Evolutionary conservation across 1,140 invertebrate genomes (phyloP).

Genomic region (Drosophila insularis): DNA sequence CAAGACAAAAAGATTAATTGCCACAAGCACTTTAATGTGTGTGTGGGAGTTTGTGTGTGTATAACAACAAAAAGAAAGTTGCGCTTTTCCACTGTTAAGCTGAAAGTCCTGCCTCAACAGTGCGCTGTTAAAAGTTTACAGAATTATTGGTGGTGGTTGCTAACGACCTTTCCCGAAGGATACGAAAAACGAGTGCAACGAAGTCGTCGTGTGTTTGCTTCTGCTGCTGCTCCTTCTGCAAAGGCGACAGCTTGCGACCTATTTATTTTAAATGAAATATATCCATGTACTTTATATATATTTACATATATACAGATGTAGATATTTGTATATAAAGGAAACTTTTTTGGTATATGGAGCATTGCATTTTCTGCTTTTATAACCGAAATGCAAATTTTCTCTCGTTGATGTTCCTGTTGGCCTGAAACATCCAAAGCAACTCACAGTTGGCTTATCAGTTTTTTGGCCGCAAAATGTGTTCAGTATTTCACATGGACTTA

Average conservation of each 20-base stretch:
- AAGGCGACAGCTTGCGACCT: slow-evolving; percentile 65
- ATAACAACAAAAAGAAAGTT: slow-evolving; percentile 19
- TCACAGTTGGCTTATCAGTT: slow-evolving; percentile 53
- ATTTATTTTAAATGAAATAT: slow-evolving; percentile 40
- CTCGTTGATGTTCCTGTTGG: slow-evolving; percentile 22
- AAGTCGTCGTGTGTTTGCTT: slow-evolving; percentile 26
- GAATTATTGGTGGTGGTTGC: slow-evolving; percentile 20
- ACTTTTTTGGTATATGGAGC: slow-evolving; percentile 15
- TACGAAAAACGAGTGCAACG: slow-evolving; percentile 63
- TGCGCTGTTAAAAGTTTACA: slow-evolving; percentile 25
- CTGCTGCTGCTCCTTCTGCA: slow-evolving; percentile 17
- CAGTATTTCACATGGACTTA: slow-evolving; percentile 50
- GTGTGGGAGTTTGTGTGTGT: neutral
- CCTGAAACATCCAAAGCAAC: slow-evolving; percentile 24
- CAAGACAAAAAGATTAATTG: slow-evolving; percentile 19
- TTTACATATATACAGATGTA: slow-evolving; percentile 7
- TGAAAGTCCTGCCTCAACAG: slow-evolving; percentile 14
- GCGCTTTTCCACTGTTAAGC: slow-evolving; percentile 9
- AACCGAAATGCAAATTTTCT: slow-evolving; percentile 41
- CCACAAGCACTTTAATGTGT: neutral
- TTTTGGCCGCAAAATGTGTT: slow-evolving; percentile 21
- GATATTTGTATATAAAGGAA: slow-evolving; percentile 10
- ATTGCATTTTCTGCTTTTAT: neutral
- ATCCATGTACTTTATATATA: neutral
- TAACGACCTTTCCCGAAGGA: slow-evolving; percentile 53